Conservation (phyloP, 2,888 invertebrate species). For the Frankliniella fusca region DNA sequence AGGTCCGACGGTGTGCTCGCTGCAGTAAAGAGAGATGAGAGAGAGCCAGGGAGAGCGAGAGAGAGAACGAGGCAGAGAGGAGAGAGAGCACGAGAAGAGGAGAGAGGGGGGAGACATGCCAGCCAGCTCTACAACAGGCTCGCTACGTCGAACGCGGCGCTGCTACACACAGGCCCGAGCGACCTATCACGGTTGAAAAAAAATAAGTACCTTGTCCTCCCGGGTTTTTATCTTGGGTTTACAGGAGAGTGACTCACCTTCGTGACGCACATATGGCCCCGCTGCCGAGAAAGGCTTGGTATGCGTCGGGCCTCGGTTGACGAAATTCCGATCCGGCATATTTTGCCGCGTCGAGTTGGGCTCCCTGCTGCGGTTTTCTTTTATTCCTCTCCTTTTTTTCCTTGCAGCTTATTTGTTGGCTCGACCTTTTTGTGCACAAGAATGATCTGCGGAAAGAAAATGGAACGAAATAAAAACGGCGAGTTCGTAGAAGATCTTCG, state of each 20-base stretch:
- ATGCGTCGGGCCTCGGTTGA: background rate
- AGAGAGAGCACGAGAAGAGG: background rate
- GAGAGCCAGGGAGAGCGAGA: background rate
- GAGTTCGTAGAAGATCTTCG: too few relatives aligned
- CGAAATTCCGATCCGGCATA: too few relatives aligned
- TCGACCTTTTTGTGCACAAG: too few relatives aligned
- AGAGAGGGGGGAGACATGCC: background rate
- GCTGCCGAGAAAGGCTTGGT: background rate
- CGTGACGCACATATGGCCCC: background rate
- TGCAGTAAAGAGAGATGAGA: background rate
- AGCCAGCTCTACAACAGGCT: background rate
- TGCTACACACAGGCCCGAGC: background rate
- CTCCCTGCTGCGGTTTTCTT: too few relatives aligned
- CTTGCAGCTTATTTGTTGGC: too few relatives aligned
- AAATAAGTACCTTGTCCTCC: conserved; percentile 17
- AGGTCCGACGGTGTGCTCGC: conserved; percentile 12
- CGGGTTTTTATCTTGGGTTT: conserved; percentile 15
- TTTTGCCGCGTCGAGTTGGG: too few relatives aligned
- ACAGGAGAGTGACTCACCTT: background rate
- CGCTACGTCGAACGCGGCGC: background rate
- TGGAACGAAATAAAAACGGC: too few relatives aligned
- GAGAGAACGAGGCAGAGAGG: background rate
- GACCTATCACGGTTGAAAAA: conserved; percentile 12
- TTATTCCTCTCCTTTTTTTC: too few relatives aligned
- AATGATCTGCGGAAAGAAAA: too few relatives aligned